Percentiles rank a stretch among this genome's conserved stretches.
Evolutionary conservation across 2,888 invertebrate genomes (phyloP).

Genomic region (Dasysyrphus albostriatus): DNA sequence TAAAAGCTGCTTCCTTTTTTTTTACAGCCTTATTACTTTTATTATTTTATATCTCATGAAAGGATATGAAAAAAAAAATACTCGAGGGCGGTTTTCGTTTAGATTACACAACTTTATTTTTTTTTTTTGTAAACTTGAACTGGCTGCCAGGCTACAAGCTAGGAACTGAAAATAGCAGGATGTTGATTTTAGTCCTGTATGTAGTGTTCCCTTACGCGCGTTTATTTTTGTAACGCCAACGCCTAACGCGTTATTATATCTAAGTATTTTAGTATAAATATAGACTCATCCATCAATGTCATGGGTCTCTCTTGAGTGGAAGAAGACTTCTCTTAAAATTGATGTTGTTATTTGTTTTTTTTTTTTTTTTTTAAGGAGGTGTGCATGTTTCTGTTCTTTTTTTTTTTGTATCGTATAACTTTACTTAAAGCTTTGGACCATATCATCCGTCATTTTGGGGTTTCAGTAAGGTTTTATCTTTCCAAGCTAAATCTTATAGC

Average conservation of each 20-base stretch:
- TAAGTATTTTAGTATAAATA: conserved; percentile 1
- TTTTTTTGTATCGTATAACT: conserved; percentile 51
- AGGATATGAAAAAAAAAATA: conserved; percentile 48
- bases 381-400: not conserved
- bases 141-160: not conserved
- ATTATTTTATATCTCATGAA: conserved; percentile 68
- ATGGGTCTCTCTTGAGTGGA: not conserved
- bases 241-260: conserved; percentile 49
- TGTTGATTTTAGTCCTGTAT: conserved; percentile 59
- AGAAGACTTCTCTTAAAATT: conserved; percentile 64
- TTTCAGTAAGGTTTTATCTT: conserved; percentile 17
- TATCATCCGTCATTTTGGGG: conserved; percentile 69
- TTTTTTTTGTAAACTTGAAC: not conserved
- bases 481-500: not conserved
- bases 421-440: conserved; percentile 47
- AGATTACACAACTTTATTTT: conserved; percentile 58
- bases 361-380: not conserved
- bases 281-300: conserved; percentile 72
- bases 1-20: conserved; percentile 18
- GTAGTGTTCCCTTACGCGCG: conserved; percentile 63
- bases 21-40: conserved; percentile 69
- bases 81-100: conserved; percentile 61
- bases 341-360: conserved; percentile 60
- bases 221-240: conserved; percentile 70
- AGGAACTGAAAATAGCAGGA: conserved; percentile 28